Base-by-base conservation (phyloP, 1,140 invertebrate genomes). In the Sinella curviseta region DNA sequence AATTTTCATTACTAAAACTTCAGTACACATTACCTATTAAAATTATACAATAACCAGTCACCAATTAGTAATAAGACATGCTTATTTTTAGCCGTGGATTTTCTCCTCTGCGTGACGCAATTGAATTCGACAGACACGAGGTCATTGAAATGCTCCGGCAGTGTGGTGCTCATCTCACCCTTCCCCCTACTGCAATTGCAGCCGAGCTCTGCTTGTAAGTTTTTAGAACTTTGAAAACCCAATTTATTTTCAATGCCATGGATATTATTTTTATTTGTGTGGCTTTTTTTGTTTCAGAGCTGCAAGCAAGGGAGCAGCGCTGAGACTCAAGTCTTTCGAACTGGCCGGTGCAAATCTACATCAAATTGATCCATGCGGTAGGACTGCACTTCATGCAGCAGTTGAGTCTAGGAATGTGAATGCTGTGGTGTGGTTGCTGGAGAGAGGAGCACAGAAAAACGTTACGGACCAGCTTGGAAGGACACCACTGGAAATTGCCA, bases 311-410 rank as follows among this genome's bases (percentile, higher is more conserved):
- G 90, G 90, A 17, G 89, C 91, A 70, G 24, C 90, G 0, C 85
- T 84, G 14, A 87, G 90, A 8, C 83, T 94, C 0, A 81, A 88
- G 54, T 92, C 91, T 0, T 92, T 89, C 81, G 80, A 86, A 12
- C 70, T 90, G 24, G 92, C 92, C 2, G 91, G 92, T 2, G 91
- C 89, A 0, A 89, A 92, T 86, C 81, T 93, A 0, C 88, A 89
- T 0, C 88, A 89, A 81, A 76, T 84, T 0, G 91, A 93, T 85
- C 83, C 88, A 12, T 89, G 89, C 0, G 91, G 90, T 48, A 85
- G 91, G 30, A 92, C 92, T 0, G 87, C 91, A 0, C 83, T 93
- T 14, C 91, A 93, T 85, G 83, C 89, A 60, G 91, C 90, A 0
- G 87, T 87, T 0, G 80, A 90, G 34, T 88, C 90, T 80, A 87